Percentiles rank a stretch among this genome's conserved stretches.
Conservation (phyloP, 1,140 invertebrate species). For the Octopus sinensis region DNA sequence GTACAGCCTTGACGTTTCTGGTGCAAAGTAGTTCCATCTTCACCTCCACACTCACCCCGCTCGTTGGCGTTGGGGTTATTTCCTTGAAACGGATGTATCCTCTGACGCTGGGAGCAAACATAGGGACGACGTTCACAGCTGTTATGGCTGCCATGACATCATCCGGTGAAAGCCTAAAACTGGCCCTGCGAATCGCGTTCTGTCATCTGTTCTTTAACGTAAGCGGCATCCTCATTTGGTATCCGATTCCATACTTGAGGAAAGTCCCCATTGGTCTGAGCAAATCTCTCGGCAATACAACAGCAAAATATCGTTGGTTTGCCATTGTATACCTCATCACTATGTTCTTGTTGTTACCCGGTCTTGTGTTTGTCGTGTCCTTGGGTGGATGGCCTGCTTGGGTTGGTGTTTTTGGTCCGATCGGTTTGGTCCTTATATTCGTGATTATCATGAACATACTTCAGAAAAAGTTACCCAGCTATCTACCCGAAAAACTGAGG, state of each 20-base stretch:
- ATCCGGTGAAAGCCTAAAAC: conserved; percentile 14
- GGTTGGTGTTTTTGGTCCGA: conserved; percentile 20
- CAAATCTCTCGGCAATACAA: conserved; percentile 57
- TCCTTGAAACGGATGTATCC: conserved; percentile 65
- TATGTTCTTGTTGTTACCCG: conserved; percentile 61
- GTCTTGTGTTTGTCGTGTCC: conserved; percentile 55
- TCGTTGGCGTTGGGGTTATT: conserved; percentile 66
- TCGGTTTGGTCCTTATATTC: conserved; percentile 16
- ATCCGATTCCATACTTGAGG: conserved; percentile 61
- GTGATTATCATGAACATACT: conserved; percentile 47
- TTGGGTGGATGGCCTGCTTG: conserved; percentile 32
- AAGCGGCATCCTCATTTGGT: conserved; percentile 61
- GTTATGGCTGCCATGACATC: conserved; percentile 61
- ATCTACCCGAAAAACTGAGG: conserved; percentile 54
- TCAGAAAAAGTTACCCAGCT: conserved; percentile 51
- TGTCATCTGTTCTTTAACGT: conserved; percentile 52
- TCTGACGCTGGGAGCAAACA: conserved; percentile 65
- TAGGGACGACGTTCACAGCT: conserved; percentile 66
- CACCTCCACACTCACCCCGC: conserved; percentile 65
- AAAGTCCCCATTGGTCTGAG: conserved; percentile 60
- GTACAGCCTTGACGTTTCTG: conserved; percentile 63
- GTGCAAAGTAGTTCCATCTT: conserved; percentile 68
- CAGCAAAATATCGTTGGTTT: conserved; percentile 63
- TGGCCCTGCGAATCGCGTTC: conserved; percentile 63
- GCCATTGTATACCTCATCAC: conserved; percentile 61